Evolutionary conservation across 2,797 vertebrate genomes (phyloP), one percentile per base, ranked within the genome.

Genomic region (Sebastes matsubarae): DNA sequence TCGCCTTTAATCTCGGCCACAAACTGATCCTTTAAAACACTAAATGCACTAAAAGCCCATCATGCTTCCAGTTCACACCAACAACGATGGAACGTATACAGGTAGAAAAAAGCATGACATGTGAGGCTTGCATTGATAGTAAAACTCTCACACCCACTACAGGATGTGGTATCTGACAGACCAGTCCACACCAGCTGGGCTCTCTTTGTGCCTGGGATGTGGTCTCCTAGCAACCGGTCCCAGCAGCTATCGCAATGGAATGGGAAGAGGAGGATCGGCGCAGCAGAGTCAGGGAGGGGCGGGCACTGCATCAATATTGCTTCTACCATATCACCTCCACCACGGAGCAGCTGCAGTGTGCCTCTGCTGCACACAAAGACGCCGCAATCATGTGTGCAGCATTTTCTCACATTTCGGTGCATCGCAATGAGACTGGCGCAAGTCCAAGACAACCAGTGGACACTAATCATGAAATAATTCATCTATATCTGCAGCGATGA

Each of bases 211-310:
- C 96, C 95, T 91, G 91, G 89, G 96, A 96, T 96, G 94, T 93
- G 88, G 96, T 99, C 96, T 95, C 98, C 96, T 98, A 98, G 98
- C 97, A 99, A 99, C 98, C 93, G 87, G 94, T 91, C 94, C 91
- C 89, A 90, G 96, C 97, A 98, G 96, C 97, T 96, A 96, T 96
- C 90, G 90, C 89, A 94, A 90, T 91, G 86, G 90, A 94, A 92
- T 89, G 90, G 89, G 88, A 92, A 93, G 92, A 92, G 88, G 90
- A 92, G 93, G 93, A 94, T 94, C 94, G 84, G 90, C 81, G 88
- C 93, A 94, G 88, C 93, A 94, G 90, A 92, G 91, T 91, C 87
- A 84, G 94, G 92, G 90, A 94, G 91, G 94, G 94, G 93, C 79
- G 85, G 93, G 90, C 89, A 85, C 90, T 94, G 93, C 92, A 96